phyloP scores from a whole-genome alignment of 2,797 vertebrate species.

The Peromyscus melanophrys region DNA sequence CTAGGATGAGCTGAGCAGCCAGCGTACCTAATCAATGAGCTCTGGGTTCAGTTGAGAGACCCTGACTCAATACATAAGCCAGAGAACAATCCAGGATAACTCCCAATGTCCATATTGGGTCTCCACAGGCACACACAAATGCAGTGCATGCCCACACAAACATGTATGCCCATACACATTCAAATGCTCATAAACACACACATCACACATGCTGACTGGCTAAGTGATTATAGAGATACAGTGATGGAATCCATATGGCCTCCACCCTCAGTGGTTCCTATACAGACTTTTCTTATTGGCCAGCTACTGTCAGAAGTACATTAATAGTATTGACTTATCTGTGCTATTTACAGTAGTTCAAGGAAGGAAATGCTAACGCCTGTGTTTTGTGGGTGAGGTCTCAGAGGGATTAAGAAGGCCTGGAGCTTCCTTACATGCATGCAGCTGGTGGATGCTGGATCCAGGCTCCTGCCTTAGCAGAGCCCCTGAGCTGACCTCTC shows the following conservation, averaged over 20 bases:
- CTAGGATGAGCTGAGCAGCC: background rate
- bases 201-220: background rate
- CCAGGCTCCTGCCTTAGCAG: rapidly evolving
- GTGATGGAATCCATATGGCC: background rate
- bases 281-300: background rate
- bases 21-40: background rate
- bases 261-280: background rate
- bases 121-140: background rate
- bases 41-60: background rate
- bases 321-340: rapidly evolving
- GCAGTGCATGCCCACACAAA: no score
- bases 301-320: rapidly evolving
- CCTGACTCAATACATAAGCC: background rate
- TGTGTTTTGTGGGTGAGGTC: background rate
- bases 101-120: background rate
- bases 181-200: background rate
- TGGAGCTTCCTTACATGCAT: rapidly evolving
- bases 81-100: background rate
- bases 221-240: background rate
- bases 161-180: background rate
- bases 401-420: no score
- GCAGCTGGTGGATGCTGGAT: rapidly evolving
- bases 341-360: background rate
- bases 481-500: no score
- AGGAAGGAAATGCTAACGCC: background rate